phyloP scores from a whole-genome alignment of 2,888 invertebrate species.

The Criorhina ranunculi region DNA sequence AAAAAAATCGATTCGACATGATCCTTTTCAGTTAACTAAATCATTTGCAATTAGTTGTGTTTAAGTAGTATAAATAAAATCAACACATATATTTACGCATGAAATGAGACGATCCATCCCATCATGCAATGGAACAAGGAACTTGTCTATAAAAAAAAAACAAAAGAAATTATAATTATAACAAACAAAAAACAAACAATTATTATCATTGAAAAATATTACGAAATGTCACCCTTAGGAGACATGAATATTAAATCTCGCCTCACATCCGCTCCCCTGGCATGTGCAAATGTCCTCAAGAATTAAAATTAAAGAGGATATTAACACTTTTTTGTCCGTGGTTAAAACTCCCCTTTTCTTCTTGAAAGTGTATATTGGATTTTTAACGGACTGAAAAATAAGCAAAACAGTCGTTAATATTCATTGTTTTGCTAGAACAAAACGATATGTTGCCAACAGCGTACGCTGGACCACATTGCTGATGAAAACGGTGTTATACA shows the following conservation, averaged over 20 bases:
- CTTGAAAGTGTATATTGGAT: neutral
- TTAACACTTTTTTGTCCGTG: constrained; percentile 50
- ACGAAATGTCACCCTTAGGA: constrained; percentile 46
- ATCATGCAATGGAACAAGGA: too few species aligned
- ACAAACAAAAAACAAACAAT: constrained; percentile 27
- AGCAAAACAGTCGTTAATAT: constrained; percentile 52
- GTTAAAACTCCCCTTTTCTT: neutral
- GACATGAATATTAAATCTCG: constrained; percentile 58
- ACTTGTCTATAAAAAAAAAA: too few species aligned
- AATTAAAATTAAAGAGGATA: constrained; percentile 54
- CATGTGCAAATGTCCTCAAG: constrained; percentile 48
- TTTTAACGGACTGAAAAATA: neutral
- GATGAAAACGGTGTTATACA: constrained; percentile 39
- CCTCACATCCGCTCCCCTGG: constrained; percentile 3
- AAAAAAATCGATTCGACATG: too few species aligned
- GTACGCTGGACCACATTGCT: constrained; percentile 27
- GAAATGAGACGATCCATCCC: too few species aligned
- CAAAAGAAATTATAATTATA: constrained; percentile 32
- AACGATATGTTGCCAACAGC: constrained; percentile 57
- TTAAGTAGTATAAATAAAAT: too few species aligned
- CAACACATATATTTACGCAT: too few species aligned
- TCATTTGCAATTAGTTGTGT: too few species aligned
- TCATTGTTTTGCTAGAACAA: constrained; percentile 58
- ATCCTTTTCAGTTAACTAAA: too few species aligned
- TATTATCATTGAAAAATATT: constrained; percentile 24